Conservation (phyloP, 2,888 invertebrate genomes). For the Teleiodes luculella region DNA sequence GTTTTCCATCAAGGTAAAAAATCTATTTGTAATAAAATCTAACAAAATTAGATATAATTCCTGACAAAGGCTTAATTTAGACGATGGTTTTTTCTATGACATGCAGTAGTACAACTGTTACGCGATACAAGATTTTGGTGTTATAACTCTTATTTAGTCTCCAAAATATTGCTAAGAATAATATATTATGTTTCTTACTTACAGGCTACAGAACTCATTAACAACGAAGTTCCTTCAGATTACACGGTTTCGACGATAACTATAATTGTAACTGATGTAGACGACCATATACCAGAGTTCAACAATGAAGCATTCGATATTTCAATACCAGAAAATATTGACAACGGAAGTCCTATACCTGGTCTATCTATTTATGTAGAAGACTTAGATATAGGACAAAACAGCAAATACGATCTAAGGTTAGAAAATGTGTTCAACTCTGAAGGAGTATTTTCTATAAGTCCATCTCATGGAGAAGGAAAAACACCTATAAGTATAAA, state of each 20-base stretch:
- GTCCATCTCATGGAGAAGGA: constrained; percentile 83
- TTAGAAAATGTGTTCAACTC: constrained; percentile 80
- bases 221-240: constrained; percentile 84
- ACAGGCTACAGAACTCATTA: constrained; percentile 85
- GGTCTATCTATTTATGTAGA: constrained; percentile 86
- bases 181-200: constrained; percentile 22
- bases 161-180: neutral
- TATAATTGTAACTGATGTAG: constrained; percentile 87
- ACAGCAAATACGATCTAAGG: constrained; percentile 83
- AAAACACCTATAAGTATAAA: constrained; percentile 86
- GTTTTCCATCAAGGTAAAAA: constrained; percentile 80
- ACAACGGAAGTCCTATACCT: constrained; percentile 82
- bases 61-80: no score
- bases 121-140: no score
- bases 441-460: constrained; percentile 80
- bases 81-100: no score
- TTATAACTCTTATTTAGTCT: neutral
- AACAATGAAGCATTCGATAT: constrained; percentile 82
- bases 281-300: constrained; percentile 86
- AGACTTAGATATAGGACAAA: constrained; percentile 85
- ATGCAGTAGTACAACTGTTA: no score
- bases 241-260: constrained; percentile 83
- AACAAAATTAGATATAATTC: no score
- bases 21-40: no score
- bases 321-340: constrained; percentile 87